Evolutionary conservation across 2,113 vertebrate genomes (phyloP).

Genomic region (Sebastes schlegelii): DNA sequence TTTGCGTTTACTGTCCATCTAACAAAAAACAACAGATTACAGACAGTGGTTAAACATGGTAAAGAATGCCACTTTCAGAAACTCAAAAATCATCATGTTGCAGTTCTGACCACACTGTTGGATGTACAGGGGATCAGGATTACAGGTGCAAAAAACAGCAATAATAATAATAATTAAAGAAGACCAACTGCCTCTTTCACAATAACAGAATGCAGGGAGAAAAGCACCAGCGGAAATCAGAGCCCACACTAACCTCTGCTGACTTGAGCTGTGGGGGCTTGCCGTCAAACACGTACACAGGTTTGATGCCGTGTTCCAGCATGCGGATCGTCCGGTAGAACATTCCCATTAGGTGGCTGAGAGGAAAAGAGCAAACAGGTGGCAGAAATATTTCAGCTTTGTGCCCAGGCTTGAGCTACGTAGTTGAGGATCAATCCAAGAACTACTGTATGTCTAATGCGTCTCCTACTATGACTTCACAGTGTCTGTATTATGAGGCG

Average conservation of each 20-base stretch:
- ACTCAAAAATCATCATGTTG: not conserved
- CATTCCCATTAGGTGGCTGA: slow-evolving; percentile 96
- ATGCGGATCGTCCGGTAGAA: slow-evolving; percentile 98
- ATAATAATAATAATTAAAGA: not conserved
- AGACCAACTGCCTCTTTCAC: too few species aligned
- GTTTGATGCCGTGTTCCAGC: slow-evolving; percentile 96
- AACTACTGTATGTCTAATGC: not conserved
- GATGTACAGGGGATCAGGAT: not conserved
- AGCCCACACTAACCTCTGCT: slow-evolving; percentile 85
- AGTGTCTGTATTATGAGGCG: not conserved
- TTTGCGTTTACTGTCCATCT: not conserved
- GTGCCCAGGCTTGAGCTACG: not conserved
- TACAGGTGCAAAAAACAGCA: not conserved
- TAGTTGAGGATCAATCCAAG: not conserved
- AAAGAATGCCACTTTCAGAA: not conserved
- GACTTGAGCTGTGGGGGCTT: slow-evolving; percentile 95
- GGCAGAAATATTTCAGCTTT: not conserved
- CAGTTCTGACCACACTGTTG: not conserved
- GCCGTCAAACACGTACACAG: slow-evolving; percentile 95
- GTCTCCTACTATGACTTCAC: not conserved
- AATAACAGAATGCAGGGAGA: not conserved
- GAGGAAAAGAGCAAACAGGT: not conserved
- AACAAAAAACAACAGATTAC: not conserved
- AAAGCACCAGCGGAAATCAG: not conserved
- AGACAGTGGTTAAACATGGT: not conserved